Evolutionary conservation across 2,888 invertebrate species (phyloP).

Genomic region (Plagodis dolabraria): DNA sequence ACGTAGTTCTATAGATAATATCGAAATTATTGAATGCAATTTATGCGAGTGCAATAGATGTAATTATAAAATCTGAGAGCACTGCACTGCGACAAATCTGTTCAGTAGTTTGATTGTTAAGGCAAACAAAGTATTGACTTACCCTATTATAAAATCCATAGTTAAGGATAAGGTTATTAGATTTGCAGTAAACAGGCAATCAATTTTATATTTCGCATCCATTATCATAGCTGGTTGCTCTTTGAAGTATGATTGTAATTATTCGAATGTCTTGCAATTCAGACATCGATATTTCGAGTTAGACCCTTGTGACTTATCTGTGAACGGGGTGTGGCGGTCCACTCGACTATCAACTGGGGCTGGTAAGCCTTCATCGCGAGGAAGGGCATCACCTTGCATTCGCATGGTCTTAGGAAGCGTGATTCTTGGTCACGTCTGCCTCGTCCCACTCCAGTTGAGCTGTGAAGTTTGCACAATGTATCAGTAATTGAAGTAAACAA

Average conservation of each 20-base stretch:
- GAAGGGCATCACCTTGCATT: conserved; percentile 58
- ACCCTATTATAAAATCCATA: conserved; percentile 12
- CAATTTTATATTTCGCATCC: conserved; percentile 31
- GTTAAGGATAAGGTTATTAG: not conserved
- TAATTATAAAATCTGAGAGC: conserved; percentile 30
- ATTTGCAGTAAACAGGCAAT: conserved; percentile 27
- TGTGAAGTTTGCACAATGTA: conserved; percentile 68
- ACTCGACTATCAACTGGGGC: conserved; percentile 58
- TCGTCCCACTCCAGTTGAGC: conserved; percentile 63
- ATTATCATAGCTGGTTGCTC: conserved; percentile 8
- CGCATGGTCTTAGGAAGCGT: conserved; percentile 47
- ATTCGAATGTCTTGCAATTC: conserved; percentile 1
- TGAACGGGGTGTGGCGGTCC: conserved; percentile 53
- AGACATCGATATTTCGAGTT: conserved; percentile 37
- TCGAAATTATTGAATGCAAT: too few relatives aligned
- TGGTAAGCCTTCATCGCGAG: conserved; percentile 58
- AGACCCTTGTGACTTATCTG: conserved; percentile 61
- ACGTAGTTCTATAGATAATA: not conserved
- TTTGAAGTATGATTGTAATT: too few relatives aligned
- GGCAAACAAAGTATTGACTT: conserved; percentile 16
- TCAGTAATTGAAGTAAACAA: conserved; percentile 45
- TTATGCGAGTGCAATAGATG: conserved; percentile 14
- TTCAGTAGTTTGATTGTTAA: conserved; percentile 14
- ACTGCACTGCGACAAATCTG: conserved; percentile 23
- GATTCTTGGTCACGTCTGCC: conserved; percentile 55